These are phyloP conservation scores for Mesitornis unicolor DNA, from an alignment of 2,113 vertebrate genomes.

Conservation along the genomic window DNA sequence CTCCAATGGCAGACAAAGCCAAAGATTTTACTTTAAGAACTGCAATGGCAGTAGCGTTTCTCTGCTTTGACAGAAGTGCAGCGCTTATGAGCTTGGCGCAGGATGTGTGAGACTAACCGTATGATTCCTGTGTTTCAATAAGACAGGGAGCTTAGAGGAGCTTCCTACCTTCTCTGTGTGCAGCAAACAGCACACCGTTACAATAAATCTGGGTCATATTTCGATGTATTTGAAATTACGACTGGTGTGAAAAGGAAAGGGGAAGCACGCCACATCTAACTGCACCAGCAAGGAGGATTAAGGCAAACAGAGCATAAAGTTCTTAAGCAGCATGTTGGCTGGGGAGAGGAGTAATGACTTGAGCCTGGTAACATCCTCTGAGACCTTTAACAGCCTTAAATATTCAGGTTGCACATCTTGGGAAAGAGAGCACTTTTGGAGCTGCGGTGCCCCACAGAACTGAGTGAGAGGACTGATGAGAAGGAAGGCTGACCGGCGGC, in stretches of 20 bases:
- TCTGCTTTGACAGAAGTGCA: neutral
- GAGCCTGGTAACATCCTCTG: neutral
- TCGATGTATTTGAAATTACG: neutral
- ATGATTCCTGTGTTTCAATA: neutral
- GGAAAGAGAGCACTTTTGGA: neutral
- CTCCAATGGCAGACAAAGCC: neutral
- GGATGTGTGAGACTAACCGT: neutral
- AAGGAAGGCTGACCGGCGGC: neutral
- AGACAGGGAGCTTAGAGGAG: neutral
- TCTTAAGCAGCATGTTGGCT: conserved; percentile 26
- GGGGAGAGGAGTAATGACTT: neutral
- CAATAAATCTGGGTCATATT: neutral
- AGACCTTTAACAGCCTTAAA: neutral
- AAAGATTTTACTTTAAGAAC: neutral
- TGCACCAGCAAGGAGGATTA: neutral
- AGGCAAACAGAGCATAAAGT: conserved; percentile 51
- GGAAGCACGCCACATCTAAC: neutral
- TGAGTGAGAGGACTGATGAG: neutral
- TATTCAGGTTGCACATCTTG: neutral
- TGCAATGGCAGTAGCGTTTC: neutral
- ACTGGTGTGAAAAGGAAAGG: neutral
- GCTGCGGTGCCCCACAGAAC: neutral
- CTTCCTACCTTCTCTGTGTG: neutral
- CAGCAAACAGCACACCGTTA: fast-evolving
- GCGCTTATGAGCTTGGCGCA: neutral